Evolutionary conservation across 2,888 invertebrate species (phyloP), one percentile per base, ranked within the genome.

Genomic region (Rhodophaea formosa): DNA sequence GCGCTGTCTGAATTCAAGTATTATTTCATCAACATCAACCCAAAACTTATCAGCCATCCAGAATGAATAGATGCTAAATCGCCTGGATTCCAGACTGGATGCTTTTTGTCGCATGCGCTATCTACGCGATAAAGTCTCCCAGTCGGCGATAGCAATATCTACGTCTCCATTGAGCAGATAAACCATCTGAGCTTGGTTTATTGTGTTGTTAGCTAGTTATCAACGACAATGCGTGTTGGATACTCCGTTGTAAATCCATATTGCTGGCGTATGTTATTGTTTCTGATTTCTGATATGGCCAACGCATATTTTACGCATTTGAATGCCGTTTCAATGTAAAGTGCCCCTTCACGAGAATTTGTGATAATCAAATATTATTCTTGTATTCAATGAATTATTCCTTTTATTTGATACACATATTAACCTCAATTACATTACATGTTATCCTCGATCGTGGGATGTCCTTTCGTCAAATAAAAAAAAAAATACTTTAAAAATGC

Each of bases 81-180:
- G 39, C 12, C 39, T 39, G n/a, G 51, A 51, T 35, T 51, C 16
- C 51, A 51, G 35, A 17, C 7, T 35, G 12, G 15, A 35, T 32
- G 35, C 35, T 51, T 51, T 49, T 51, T 51, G 51, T 51, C 51
- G 51, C 35, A 35, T 35, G 51, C 17, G 51, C 35, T 51, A 51
- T 51, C 51, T 35, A 15, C 8, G 14, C 51, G 51, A 51, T 51
- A 51, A 51, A 35, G 51, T 51, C 51, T 51, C 51, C n/a, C 43
- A 54, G 53, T 16, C 44, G 8, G 53, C 72, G 72, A 71, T 68
- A 71, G 61, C 63, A 64, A 57, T 71, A 75, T 74, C 73, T 71
- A 74, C 68, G 72, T 74, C 73, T 80, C 75, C 71, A 77, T 77
- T 74, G 69, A 62, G 63, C 65, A 65, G 72, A 71, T 77, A 77